A percentile compares a stretch with the other conserved stretches of the same genome.
phyloP scores from a whole-genome alignment of 2,888 invertebrate genomes.

The Meganola albula region DNA sequence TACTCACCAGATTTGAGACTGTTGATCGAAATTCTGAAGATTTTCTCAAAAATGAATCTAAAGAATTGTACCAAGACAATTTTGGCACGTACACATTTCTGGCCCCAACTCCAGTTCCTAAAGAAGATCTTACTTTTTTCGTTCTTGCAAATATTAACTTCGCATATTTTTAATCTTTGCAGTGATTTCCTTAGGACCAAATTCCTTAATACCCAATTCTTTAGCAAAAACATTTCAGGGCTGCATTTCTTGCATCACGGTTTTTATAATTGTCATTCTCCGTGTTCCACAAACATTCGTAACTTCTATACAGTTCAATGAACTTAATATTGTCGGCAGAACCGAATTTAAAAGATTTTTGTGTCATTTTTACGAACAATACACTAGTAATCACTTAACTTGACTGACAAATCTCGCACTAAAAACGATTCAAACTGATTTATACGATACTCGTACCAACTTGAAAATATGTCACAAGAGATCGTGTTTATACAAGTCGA shows the following conservation, averaged over 20 bases:
- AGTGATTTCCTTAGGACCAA: conserved; percentile 2
- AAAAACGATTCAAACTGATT: conserved; percentile 6
- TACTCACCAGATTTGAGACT: conserved; percentile 2
- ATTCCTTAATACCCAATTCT: conserved; percentile 1
- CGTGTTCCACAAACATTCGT: conserved; percentile 7
- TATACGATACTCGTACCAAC: conserved; percentile 3
- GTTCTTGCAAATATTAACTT: conserved; percentile 3
- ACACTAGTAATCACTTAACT: conserved; percentile 1
- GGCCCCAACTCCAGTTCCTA: conserved; percentile 5
- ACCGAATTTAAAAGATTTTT: conserved; percentile 5
- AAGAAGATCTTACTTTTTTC: not conserved
- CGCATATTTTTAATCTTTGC: conserved; percentile 3
- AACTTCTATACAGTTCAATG: conserved; percentile 6
- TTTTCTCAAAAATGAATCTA: conserved; percentile 4
- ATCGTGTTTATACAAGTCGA: conserved; percentile 2
- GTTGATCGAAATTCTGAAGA: conserved; percentile 4
- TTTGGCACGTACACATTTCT: not conserved
- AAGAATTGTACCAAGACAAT: conserved; percentile 2
- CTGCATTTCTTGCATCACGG: conserved; percentile 6
- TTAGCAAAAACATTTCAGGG: conserved; percentile 4
- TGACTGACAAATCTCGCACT: conserved; percentile 4
- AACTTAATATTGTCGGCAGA: conserved; percentile 3
- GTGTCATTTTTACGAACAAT: conserved; percentile 1
- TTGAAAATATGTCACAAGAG: not conserved
- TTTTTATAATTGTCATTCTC: conserved; percentile 4